These are phyloP conservation scores for Cladopsammia gracilis DNA, from an alignment of 64 coral and sea anemone species.

Conservation along the genomic window DNA sequence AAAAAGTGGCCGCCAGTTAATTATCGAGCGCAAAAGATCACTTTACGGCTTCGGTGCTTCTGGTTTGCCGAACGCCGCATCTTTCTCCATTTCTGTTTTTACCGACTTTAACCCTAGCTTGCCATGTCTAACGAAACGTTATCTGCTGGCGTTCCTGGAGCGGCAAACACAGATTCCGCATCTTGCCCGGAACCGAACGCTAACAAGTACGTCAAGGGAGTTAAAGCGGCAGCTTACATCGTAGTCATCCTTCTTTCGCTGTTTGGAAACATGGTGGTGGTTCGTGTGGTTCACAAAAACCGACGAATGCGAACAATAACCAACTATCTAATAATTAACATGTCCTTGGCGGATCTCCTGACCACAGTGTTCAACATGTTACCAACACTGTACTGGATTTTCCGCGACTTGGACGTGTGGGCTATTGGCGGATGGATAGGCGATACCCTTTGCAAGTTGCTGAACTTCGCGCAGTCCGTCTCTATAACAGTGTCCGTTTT, in stretches of 20 bases:
- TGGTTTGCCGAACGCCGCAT: background rate
- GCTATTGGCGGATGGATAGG: conserved; percentile 56
- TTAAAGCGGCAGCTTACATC: conserved; percentile 47
- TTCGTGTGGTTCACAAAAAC: conserved; percentile 44
- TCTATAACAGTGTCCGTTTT: conserved; percentile 63
- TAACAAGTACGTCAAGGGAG: conserved; percentile 29
- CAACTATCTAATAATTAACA: conserved; percentile 68
- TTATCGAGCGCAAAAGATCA: conserved; percentile 33
- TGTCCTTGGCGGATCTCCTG: conserved; percentile 62
- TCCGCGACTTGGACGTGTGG: conserved; percentile 28
- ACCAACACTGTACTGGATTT: conserved; percentile 64
- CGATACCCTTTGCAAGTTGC: conserved; percentile 56
- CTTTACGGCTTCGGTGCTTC: conserved; percentile 22
- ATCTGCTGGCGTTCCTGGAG: background rate
- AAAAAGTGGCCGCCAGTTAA: conserved; percentile 28
- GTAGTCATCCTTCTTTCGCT: conserved; percentile 37
- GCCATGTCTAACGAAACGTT: conserved; percentile 22
- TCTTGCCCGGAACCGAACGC: conserved; percentile 19
- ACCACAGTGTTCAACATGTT: conserved; percentile 81
- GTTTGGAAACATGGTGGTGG: conserved; percentile 58
- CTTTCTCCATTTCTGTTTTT: background rate
- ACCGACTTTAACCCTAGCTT: background rate
- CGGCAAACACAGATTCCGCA: background rate
- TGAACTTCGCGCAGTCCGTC: conserved; percentile 52
- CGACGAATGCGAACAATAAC: conserved; percentile 71